Percentiles rank a stretch among this genome's conserved stretches.
Conservation (phyloP, 2,113 vertebrate genomes). For the Gulo gulo region DNA sequence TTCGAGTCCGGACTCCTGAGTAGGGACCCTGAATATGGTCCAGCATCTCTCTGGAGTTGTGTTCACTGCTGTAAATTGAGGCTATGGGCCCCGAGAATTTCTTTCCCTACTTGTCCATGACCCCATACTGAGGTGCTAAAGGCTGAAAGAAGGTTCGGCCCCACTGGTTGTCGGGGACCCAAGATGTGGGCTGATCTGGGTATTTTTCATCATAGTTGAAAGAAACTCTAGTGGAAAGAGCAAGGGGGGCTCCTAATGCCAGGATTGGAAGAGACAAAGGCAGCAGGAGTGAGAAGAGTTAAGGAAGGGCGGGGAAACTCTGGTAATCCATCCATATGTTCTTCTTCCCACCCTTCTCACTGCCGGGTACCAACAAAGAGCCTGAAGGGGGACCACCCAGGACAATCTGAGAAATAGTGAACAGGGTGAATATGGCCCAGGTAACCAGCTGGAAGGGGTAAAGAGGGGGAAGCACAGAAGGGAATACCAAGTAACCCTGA, state of each 20-base stretch:
- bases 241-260: fast-evolving
- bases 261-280: background rate
- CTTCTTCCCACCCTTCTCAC: background rate
- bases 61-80: background rate
- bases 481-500: background rate
- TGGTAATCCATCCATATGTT: background rate
- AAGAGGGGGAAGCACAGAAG: background rate
- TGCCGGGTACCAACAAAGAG: background rate
- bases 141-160: background rate
- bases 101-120: too few species aligned
- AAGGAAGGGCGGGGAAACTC: background rate
- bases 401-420: background rate
- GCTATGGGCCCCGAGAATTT: background rate
- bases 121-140: background rate
- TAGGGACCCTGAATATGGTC: fast-evolving
- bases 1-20: background rate
- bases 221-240: background rate
- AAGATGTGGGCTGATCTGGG: background rate
- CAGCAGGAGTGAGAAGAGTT: background rate
- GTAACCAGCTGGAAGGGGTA: background rate
- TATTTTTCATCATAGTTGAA: background rate
- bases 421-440: background rate
- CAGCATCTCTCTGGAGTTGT: background rate
- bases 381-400: background rate
- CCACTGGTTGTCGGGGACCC: background rate